Evolutionary conservation across 2,797 vertebrate genomes (phyloP), one percentile per base, ranked within the genome.

Genomic region (Perdix hodgsoniae): DNA sequence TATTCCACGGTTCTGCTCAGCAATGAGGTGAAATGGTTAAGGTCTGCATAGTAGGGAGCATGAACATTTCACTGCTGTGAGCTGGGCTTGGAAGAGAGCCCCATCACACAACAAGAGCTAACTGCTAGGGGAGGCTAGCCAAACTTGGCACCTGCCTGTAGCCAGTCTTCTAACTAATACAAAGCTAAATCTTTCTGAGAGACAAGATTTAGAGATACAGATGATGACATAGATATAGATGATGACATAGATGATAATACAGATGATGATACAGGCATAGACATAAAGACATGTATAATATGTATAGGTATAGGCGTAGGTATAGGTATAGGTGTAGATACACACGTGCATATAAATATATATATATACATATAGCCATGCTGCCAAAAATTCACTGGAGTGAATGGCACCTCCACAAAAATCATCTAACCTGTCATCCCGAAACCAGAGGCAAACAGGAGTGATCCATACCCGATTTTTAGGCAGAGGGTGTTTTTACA

Each of bases 371-470:
- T 1, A 40, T 39, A 59, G 40, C 24, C 37, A 26, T 74, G 66
- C 59, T 86, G 33, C 49, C 17, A 35, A 54, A 54, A 90, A 50
- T 83, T 83, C 40, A 14, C 27, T 18, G 2, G 18, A 80, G 91
- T 45, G 26, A 90, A 71, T 0, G 1, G 52, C 37, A 88, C 35
- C 22, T 65, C 31, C 63, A 45, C 15, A 45, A 74, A 66, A 87
- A 56, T 29, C 0, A 0, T 22, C 40, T 2, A 1, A 18, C 49
- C 37, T 74, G 57, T 44, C 17, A 59, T 31, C 44, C 35, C 10
- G 3, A 67, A 84, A 76, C 14, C 14, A 17, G 31, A 77, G 18
- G n/a, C 21, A 88, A 75, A 61, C 19, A 7, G 0, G 1, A 88
- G 33, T 31, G 37, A 74, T 54, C 42, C 3, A 35, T 50, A 13